Conservation (phyloP, 2,888 invertebrate species). For the Parnassius smintheus region DNA sequence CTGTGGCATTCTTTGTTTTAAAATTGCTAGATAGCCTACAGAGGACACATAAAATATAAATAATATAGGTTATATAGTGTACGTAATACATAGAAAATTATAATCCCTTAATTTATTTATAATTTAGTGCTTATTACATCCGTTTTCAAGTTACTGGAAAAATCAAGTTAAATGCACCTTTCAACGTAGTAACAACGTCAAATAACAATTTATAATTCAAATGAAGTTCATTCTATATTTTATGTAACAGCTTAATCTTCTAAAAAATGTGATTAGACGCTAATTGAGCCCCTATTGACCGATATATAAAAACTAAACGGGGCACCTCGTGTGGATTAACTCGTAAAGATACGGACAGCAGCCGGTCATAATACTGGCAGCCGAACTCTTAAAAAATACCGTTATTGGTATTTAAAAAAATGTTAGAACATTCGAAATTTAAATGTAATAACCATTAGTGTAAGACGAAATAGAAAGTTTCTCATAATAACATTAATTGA, state of each 20-base stretch:
- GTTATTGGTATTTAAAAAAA: constrained; percentile 19
- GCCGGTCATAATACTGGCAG: constrained; percentile 6
- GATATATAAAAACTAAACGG: constrained; percentile 23
- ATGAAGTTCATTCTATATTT: constrained; percentile 4
- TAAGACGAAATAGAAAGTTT: neutral
- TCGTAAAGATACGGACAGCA: constrained; percentile 14
- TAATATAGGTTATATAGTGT: no score
- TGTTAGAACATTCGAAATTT: constrained; percentile 12
- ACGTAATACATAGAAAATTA: no score
- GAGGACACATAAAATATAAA: no score
- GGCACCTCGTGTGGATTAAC: constrained; percentile 18
- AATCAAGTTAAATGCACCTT: neutral
- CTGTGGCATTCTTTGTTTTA: no score
- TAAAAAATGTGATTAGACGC: constrained; percentile 16
- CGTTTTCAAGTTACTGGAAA: no score
- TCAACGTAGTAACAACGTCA: neutral
- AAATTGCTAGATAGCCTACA: no score
- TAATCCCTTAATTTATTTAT: no score
- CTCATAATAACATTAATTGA: neutral
- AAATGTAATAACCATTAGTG: neutral
- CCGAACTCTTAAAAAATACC: constrained; percentile 7
- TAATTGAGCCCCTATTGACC: constrained; percentile 25
- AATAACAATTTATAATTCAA: constrained; percentile 17
- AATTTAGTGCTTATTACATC: neutral
- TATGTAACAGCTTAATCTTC: constrained; percentile 19